A percentile compares a stretch with the other conserved stretches of the same genome.
Conservation (phyloP, 2,888 invertebrate genomes). For the Mimachlamys varia region DNA sequence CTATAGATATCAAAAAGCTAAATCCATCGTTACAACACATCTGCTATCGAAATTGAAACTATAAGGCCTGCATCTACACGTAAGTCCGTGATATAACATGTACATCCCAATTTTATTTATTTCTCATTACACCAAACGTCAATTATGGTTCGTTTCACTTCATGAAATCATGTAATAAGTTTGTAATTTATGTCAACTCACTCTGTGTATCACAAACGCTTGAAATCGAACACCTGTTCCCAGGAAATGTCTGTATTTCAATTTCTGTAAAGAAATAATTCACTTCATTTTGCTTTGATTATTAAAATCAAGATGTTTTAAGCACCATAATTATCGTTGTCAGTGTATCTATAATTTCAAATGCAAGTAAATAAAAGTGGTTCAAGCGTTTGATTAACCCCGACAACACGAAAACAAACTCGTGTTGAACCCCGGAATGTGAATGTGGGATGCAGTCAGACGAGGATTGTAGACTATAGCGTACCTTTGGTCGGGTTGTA, state of each 20-base stretch:
- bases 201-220: neutral
- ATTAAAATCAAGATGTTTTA: neutral
- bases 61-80: too few relatives aligned
- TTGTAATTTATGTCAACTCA: neutral
- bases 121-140: neutral
- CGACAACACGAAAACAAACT: conserved; percentile 14
- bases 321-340: neutral
- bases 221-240: neutral
- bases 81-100: too few relatives aligned
- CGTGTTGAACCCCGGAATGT: neutral
- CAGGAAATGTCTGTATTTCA: neutral
- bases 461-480: too few relatives aligned
- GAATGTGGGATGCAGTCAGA: neutral
- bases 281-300: neutral
- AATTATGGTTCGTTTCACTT: neutral
- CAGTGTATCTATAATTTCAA: neutral
- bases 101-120: too few relatives aligned
- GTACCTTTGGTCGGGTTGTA: too few relatives aligned
- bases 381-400: neutral
- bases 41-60: too few relatives aligned
- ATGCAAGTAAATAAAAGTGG: neutral
- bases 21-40: too few relatives aligned
- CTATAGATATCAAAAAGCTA: too few relatives aligned
- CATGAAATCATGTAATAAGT: neutral
- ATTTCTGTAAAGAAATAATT: neutral